Conservation (phyloP, 1,140 invertebrate species). For the Meteorus sp. region DNA sequence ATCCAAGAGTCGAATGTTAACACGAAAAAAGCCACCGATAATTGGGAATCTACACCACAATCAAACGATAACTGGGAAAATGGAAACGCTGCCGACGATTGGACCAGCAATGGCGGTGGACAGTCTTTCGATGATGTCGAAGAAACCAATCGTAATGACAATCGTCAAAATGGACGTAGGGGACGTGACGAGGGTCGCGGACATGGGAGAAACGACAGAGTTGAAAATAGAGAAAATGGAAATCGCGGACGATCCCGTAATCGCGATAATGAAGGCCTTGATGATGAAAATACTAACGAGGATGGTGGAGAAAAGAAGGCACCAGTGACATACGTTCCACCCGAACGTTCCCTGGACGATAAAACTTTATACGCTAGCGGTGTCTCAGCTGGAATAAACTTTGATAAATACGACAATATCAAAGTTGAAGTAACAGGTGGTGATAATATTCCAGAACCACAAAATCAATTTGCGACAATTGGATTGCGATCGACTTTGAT, state of each 20-base stretch:
- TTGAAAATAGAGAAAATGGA: constrained; percentile 11
- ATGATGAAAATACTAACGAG: constrained; percentile 19
- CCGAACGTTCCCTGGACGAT: constrained; percentile 72
- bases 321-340: constrained; percentile 76
- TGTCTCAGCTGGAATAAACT: constrained; percentile 83
- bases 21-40: neutral
- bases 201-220: constrained; percentile 24
- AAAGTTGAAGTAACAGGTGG: constrained; percentile 76
- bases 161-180: constrained; percentile 18
- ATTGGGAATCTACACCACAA: constrained; percentile 10
- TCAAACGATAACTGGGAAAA: no score
- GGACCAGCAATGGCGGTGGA: constrained; percentile 25
- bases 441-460: constrained; percentile 63
- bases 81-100: constrained; percentile 18
- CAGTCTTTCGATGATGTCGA: constrained; percentile 2
- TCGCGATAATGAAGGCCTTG: constrained; percentile 20
- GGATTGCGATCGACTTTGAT: constrained; percentile 69
- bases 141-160: constrained; percentile 14
- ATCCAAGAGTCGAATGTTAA: no score
- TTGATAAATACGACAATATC: constrained; percentile 84
- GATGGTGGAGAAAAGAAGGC: constrained; percentile 35
- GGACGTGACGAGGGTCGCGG: constrained; percentile 27
- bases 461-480: constrained; percentile 72
- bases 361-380: constrained; percentile 70
- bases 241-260: constrained; percentile 19